Evolutionary conservation across 2,113 vertebrate species (phyloP).

Genomic region (Hippolais icterina): DNA sequence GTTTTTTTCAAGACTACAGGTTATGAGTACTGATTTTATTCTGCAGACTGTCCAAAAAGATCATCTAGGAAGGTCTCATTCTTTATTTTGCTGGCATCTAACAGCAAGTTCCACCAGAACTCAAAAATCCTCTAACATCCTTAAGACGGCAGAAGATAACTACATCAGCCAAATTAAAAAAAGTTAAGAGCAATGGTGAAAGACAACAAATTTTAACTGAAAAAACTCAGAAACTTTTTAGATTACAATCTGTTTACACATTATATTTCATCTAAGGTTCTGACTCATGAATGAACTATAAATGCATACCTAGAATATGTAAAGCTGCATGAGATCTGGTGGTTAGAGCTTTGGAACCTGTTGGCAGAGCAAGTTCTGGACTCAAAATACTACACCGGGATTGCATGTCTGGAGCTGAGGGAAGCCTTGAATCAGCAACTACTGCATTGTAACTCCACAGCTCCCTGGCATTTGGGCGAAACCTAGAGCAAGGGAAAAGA

Average conservation of each 20-base stretch:
- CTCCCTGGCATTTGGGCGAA: constrained; percentile 86
- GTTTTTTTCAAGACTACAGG: not conserved
- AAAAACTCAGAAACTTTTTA: not conserved
- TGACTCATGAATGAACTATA: not conserved
- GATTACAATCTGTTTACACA: not conserved
- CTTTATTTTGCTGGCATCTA: not conserved
- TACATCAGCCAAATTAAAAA: not conserved
- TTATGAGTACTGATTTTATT: not conserved
- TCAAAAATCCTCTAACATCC: not conserved
- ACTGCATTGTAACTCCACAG: constrained; percentile 98
- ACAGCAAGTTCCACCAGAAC: not conserved
- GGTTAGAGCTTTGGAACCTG: constrained; percentile 90
- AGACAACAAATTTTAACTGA: not conserved
- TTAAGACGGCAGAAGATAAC: not conserved
- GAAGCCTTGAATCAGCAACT: constrained; percentile 92
- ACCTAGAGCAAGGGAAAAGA: constrained; percentile 73
- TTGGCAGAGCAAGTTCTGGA: constrained; percentile 93
- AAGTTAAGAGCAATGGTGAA: not conserved
- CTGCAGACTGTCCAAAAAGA: not conserved
- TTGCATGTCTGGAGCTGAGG: constrained; percentile 88
- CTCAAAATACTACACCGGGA: constrained; percentile 93
- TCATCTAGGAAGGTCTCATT: not conserved
- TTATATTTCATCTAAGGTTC: not conserved
- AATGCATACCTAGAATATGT: constrained; percentile 90
- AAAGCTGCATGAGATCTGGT: constrained; percentile 96